These are phyloP conservation scores for Nestor notabilis DNA, from an alignment of 2,113 vertebrate species.

Conservation along the genomic window DNA sequence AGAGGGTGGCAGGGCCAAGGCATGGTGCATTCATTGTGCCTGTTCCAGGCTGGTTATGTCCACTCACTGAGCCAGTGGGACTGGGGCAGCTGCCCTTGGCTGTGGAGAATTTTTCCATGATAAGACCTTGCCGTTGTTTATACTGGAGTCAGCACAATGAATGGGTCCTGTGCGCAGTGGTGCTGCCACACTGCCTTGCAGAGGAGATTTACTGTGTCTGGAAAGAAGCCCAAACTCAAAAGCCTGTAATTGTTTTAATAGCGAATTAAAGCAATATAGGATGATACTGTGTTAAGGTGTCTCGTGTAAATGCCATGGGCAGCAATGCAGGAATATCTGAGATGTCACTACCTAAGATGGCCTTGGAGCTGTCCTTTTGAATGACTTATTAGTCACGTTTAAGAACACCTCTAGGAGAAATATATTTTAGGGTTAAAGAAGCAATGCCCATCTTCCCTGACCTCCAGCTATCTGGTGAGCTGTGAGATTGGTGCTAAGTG, in stretches of 20 bases:
- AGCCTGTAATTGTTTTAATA: constrained; percentile 33
- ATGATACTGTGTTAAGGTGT: background rate
- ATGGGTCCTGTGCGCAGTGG: background rate
- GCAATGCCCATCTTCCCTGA: background rate
- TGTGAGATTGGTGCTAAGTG: background rate
- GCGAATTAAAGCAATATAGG: constrained; percentile 24
- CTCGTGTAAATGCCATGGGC: background rate
- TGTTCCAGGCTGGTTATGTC: accelerated
- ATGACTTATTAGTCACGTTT: background rate
- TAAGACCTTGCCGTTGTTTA: background rate
- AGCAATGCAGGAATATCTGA: background rate
- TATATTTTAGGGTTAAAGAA: background rate
- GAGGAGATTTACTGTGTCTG: constrained; percentile 8
- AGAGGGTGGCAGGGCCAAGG: background rate
- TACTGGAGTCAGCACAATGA: background rate
- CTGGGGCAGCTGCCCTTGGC: background rate
- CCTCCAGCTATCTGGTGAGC: background rate
- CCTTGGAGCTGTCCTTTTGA: background rate
- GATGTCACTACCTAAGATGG: background rate
- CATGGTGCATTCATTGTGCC: background rate
- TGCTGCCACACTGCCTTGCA: background rate
- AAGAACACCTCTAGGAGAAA: background rate
- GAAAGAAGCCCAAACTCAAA: constrained; percentile 26
- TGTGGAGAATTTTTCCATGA: background rate
- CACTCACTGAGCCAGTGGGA: accelerated